Evolutionary conservation across 2,113 vertebrate genomes (phyloP), one percentile per base, ranked within the genome.

Genomic region (Crypturellus undulatus): DNA sequence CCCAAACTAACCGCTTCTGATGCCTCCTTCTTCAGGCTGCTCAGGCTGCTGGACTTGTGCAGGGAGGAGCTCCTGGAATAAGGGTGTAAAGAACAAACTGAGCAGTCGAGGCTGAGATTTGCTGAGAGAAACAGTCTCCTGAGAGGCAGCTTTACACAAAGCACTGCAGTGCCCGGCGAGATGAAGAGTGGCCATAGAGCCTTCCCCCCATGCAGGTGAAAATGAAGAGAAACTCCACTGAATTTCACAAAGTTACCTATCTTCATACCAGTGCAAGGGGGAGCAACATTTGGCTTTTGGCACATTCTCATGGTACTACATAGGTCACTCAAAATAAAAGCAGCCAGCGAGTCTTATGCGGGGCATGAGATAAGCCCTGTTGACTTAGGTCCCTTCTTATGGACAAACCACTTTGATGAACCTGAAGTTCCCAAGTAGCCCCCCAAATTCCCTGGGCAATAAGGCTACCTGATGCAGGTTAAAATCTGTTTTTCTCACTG

Each of bases 21-120:
- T 9, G 94, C 64, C 64, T 97, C 98, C 84, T 94, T 98, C 67
- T 98, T 98, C 95, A 99, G 87, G 84, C 97, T 98, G 54, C 97
- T 98, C 92, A 98, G 97, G 84, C 98, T 99, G 94, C 95, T 98
- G 42, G 98, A 98, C 88, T 98, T 98, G 28, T 97, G 95, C 59
- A 97, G 84, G 1, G 96, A 97, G 64, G 97, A 96, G 67, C 79
- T 94, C 95, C 98, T 99, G 97, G 67, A 98, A 98, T 17, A 49
- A 96, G 1, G 26, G 83, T 4, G 96, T 49, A 28, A 95, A 94
- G 77, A 6, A 24, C 24, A 79, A 91, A 86, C 24, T 70, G 51
- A 81, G 38, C 89, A 72, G 21, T 62, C 8, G 59, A 20, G 49
- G 62, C 59, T 30, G 59, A 49, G 43, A 51, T 25, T 59, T 77